These are phyloP conservation scores for Hyposoter didymator DNA, from an alignment of 2,888 invertebrate species.

Conservation along the genomic window DNA sequence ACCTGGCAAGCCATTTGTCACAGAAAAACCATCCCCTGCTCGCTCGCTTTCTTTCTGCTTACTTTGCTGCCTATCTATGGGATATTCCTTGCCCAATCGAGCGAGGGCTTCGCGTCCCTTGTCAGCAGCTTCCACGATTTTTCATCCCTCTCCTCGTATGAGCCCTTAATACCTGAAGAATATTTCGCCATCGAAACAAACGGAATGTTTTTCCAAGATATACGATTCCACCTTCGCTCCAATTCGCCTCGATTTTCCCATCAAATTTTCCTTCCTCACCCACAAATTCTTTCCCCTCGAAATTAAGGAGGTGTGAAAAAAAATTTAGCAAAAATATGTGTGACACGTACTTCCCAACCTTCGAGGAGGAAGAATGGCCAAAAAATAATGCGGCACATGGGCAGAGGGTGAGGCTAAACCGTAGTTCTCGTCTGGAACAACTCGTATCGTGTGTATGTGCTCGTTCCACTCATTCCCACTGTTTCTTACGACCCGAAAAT, in stretches of 20 bases:
- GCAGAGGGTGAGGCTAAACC: constrained; percentile 1
- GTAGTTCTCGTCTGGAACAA: not conserved
- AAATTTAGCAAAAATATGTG: not conserved
- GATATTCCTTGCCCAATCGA: constrained; percentile 23
- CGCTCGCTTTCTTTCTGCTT: constrained; percentile 51
- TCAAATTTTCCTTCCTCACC: too few relatives aligned
- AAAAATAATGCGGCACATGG: not conserved
- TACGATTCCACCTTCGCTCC: too few relatives aligned
- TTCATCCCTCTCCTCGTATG: not conserved
- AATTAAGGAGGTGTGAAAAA: not conserved
- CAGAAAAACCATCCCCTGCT: constrained; percentile 65
- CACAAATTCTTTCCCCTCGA: too few relatives aligned
- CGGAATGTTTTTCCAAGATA: too few relatives aligned
- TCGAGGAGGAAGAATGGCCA: not conserved
- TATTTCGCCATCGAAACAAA: not conserved
- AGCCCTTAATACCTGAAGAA: not conserved
- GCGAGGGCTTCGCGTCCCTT: not conserved
- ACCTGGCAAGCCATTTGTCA: constrained; percentile 81
- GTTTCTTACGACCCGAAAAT: constrained; percentile 70
- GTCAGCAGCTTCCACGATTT: not conserved
- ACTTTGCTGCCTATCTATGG: constrained; percentile 30
- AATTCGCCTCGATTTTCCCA: too few relatives aligned
- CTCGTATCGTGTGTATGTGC: constrained; percentile 13
- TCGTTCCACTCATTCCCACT: constrained; percentile 61
- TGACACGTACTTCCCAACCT: not conserved